A percentile compares a stretch with the other conserved stretches of the same genome.
Evolutionary conservation across 1,140 invertebrate genomes (phyloP).

Genomic region (Hycleus cichorii): DNA sequence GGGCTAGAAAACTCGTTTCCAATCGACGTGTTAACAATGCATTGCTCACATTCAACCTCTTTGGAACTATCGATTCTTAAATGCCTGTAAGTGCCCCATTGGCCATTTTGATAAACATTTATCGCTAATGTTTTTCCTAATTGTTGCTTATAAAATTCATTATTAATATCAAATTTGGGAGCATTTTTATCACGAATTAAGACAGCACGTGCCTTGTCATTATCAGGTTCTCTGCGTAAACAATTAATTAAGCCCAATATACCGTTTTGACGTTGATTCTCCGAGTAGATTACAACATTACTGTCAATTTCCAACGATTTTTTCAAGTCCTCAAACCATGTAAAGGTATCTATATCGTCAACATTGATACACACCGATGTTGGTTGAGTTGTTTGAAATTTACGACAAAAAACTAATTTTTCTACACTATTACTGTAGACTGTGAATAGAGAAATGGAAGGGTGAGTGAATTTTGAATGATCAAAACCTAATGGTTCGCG

Average conservation of each 20-base stretch:
- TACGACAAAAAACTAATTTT: constrained; percentile 40
- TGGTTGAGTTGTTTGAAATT: constrained; percentile 1
- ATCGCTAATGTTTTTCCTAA: constrained; percentile 53
- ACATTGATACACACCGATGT: not conserved
- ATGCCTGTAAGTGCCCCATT: constrained; percentile 55
- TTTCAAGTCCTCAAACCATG: constrained; percentile 47
- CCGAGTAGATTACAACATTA: constrained; percentile 50
- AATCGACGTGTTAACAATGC: too few species aligned
- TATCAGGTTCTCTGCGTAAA: constrained; percentile 57
- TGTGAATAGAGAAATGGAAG: too few species aligned
- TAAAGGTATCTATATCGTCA: constrained; percentile 1
- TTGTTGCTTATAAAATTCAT: constrained; percentile 56
- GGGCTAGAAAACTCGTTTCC: too few species aligned
- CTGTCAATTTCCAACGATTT: constrained; percentile 47
- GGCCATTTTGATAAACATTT: constrained; percentile 55
- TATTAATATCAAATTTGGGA: constrained; percentile 55
- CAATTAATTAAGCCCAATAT: constrained; percentile 78
- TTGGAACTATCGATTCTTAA: constrained; percentile 45
- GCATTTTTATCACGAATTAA: constrained; percentile 60
- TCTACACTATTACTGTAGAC: constrained; percentile 9
- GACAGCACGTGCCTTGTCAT: constrained; percentile 50
- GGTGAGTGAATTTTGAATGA: too few species aligned
- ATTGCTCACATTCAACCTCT: too few species aligned
- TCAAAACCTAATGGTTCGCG: too few species aligned
- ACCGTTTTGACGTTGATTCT: constrained; percentile 62